These are phyloP conservation scores for Euplagia quadripunctaria DNA, from an alignment of 2,888 invertebrate species.

Conservation along the genomic window DNA sequence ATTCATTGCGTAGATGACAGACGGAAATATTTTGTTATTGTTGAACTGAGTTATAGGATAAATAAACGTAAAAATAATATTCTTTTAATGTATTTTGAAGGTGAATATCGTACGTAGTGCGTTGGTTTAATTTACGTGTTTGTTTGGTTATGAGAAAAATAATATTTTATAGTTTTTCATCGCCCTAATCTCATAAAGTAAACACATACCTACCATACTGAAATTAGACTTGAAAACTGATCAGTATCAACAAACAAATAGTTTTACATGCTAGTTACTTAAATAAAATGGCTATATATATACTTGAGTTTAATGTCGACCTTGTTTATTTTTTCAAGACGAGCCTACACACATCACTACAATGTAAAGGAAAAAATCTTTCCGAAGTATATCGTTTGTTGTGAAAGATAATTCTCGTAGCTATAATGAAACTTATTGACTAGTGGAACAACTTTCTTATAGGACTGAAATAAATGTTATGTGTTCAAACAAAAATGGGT, in stretches of 20 bases:
- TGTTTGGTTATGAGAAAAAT: slow-evolving; percentile 13
- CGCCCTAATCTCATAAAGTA: slow-evolving; percentile 12
- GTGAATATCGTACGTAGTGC: slow-evolving; percentile 20
- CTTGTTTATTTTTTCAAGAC: not conserved
- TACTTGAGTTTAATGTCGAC: not conserved
- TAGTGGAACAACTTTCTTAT: not conserved
- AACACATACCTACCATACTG: not conserved
- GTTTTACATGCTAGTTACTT: not conserved
- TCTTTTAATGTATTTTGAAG: slow-evolving; percentile 29
- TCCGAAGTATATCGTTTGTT: too few species aligned
- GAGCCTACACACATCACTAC: too few species aligned
- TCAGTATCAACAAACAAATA: not conserved
- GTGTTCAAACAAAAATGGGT: not conserved
- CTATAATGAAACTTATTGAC: not conserved
- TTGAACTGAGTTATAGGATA: slow-evolving; percentile 35
- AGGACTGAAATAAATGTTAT: not conserved
- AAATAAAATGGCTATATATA: not conserved
- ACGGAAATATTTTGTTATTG: slow-evolving; percentile 25
- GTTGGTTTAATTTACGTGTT: slow-evolving; percentile 18
- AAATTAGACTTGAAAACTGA: not conserved
- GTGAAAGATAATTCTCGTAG: not conserved
- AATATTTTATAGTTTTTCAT: slow-evolving; percentile 12
- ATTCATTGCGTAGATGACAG: slow-evolving; percentile 36
- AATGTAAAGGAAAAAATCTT: too few species aligned
- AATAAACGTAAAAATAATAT: slow-evolving; percentile 32